Base-by-base conservation (phyloP, 1,140 invertebrate species). In the Thaumetopoea pityocampa region DNA sequence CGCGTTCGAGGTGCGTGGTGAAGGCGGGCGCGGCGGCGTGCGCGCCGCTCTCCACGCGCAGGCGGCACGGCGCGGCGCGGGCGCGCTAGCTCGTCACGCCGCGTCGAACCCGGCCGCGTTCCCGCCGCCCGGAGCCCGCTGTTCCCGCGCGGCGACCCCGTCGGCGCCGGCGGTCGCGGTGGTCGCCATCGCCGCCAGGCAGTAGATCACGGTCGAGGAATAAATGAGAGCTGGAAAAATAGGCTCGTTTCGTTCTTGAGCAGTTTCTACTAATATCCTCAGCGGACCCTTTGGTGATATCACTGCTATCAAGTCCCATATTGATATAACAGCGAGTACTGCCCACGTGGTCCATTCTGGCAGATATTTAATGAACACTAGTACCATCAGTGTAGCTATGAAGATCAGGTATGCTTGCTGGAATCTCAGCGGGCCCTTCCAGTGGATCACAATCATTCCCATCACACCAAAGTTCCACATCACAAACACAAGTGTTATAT, bases 151-250 rank as follows among this genome's bases (percentile, higher is more conserved):
- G 8, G 26, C 41, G 17, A 9, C 5, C 19, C 6, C 45, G 7
- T 12, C 38, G 2, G 11, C 35, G 1, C 28, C 28, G n/a, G 41
- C 34, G 15, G 38, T 7, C 29, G 44, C n/a, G n/a, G n/a, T n/a
- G n/a, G n/a, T 16, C 28, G 51, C 44, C 33, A 64, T 63, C 35
- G 67, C 68, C 37, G 64, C 69, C 44, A 81, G 52, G 58, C 67
- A 73, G 63, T 81, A 81, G 73, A 81, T 78, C 59, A 81, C 73
- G 6, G 76, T 81, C 35, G 76, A 99, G 3, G 98, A 99, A 87
- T 99, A 99, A 65, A 99, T 99, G 4, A 99, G 88, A 33, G 98
- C 97, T 6, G 98, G 98, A 74, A 99, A 99, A 66, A 99, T 98
- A 45, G 96, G 96, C 85, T 99, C 98, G 86, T 99, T 99, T 62